Conservation (phyloP, 2,888 invertebrate genomes). For the Caenorhabditis becei region DNA sequence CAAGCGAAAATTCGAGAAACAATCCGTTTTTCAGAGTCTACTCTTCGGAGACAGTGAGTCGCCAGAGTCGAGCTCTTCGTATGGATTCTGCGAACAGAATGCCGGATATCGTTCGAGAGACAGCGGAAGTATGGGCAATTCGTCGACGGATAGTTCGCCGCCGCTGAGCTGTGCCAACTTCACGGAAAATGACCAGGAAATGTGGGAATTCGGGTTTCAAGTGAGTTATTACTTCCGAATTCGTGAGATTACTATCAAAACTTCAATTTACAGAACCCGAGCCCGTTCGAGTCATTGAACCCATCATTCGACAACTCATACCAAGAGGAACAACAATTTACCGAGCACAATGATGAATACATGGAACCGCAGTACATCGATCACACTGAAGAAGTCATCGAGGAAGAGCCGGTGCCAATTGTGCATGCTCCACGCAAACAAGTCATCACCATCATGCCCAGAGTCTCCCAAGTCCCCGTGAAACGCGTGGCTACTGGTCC, state of each 20-base stretch:
- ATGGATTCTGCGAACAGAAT: constrained; percentile 24
- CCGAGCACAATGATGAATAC: background rate
- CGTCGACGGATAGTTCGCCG: constrained; percentile 58
- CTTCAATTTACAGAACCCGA: constrained; percentile 45
- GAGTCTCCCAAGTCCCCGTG: background rate
- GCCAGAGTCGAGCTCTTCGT: constrained; percentile 32
- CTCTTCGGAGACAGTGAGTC: constrained; percentile 25
- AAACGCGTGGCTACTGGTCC: constrained; percentile 10
- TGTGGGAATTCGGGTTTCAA: constrained; percentile 56
- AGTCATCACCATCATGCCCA: constrained; percentile 15
- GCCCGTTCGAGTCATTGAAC: constrained; percentile 20
- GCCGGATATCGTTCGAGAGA: constrained; percentile 43
- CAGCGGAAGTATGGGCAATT: constrained; percentile 46
- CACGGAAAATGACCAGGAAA: constrained; percentile 43
- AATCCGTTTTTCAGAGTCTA: constrained; percentile 23
- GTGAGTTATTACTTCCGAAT: constrained; percentile 24
- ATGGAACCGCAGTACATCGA: no score
- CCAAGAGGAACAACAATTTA: constrained; percentile 16
- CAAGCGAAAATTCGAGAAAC: background rate
- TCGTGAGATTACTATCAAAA: no score
- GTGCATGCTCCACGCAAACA: background rate
- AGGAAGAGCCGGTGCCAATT: background rate
- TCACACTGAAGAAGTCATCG: background rate
- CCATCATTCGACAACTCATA: background rate
- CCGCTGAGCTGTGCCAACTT: constrained; percentile 49